Conservation (phyloP, 1,140 invertebrate species). For the Drosophila sp. region DNA sequence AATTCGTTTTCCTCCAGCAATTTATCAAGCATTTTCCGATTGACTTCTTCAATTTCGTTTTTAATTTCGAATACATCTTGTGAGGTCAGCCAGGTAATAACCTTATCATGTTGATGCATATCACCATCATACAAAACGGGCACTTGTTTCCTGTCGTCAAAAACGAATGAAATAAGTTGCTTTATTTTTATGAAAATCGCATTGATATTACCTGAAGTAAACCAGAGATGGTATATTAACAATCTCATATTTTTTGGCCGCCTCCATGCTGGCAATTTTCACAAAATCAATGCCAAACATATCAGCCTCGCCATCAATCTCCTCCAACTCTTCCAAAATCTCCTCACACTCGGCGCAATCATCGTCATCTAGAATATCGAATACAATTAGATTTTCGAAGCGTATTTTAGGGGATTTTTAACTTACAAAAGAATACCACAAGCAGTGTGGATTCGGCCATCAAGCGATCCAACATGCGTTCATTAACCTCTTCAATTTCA, state of each 20-base stretch:
- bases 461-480: constrained; percentile 93
- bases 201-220: constrained; percentile 88
- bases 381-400: neutral
- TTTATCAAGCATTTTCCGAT: constrained; percentile 97
- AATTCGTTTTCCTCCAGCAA: constrained; percentile 97
- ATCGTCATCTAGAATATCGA: constrained; percentile 89
- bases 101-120: constrained; percentile 92
- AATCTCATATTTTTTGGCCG: constrained; percentile 91
- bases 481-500: constrained; percentile 96
- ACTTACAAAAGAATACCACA: constrained; percentile 96
- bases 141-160: constrained; percentile 87
- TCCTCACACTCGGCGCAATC: constrained; percentile 95
- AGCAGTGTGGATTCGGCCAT: constrained; percentile 94
- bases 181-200: too few relatives aligned
- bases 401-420: neutral
- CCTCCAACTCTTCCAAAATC: constrained; percentile 93
- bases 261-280: constrained; percentile 93
- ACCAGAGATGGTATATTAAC: constrained; percentile 93
- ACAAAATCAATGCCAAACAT: constrained; percentile 97
- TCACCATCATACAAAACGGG: constrained; percentile 96
- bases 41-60: constrained; percentile 98
- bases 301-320: constrained; percentile 97
- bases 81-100: constrained; percentile 94
- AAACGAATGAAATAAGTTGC: neutral
- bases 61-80: constrained; percentile 98